phyloP scores from a whole-genome alignment of 2,113 vertebrate genomes.

The Cinclus cinclus region DNA sequence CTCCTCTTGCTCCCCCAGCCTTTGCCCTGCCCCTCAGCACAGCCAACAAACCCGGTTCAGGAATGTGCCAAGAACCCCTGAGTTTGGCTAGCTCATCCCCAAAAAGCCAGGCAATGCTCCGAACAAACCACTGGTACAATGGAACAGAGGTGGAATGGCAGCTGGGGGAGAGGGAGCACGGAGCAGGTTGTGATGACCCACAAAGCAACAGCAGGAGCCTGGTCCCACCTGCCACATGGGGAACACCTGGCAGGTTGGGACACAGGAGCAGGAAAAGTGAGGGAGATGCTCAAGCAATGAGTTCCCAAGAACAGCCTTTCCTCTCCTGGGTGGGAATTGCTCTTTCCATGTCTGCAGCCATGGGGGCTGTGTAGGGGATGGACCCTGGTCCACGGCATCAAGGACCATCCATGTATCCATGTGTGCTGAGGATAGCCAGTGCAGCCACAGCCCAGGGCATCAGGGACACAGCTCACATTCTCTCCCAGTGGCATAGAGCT shows the following conservation, averaged over 20 bases:
- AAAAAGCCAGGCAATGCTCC: background rate
- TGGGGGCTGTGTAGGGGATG: background rate
- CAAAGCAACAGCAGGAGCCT: background rate
- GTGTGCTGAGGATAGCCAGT: fast-evolving
- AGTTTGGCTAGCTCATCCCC: background rate
- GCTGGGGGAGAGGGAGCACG: background rate
- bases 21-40: background rate
- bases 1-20: background rate
- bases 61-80: background rate
- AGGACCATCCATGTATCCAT: fast-evolving
- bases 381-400: background rate
- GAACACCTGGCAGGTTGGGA: fast-evolving
- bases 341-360: background rate
- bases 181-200: background rate
- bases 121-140: background rate
- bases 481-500: background rate
- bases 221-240: fast-evolving
- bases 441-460: background rate
- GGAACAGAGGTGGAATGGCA: background rate
- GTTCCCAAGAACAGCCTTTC: background rate
- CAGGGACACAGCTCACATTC: fast-evolving
- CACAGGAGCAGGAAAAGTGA: fast-evolving
- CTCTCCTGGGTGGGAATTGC: background rate
- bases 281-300: background rate
- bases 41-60: background rate